These are phyloP conservation scores for Zaprionus africanus DNA, from an alignment of 1,140 invertebrate species.

Conservation along the genomic window DNA sequence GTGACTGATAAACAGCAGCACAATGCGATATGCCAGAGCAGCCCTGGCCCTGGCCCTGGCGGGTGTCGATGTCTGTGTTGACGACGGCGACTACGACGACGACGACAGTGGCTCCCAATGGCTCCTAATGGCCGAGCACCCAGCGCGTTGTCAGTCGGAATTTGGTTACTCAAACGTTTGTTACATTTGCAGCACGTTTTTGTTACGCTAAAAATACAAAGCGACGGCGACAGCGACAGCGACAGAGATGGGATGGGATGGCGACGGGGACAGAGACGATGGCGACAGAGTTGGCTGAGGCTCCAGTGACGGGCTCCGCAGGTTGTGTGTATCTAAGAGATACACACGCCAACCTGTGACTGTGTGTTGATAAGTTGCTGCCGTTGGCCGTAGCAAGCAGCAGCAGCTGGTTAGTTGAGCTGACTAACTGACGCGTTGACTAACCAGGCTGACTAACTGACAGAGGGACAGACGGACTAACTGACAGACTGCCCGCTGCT, in stretches of 20 bases:
- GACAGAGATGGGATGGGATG: not conserved
- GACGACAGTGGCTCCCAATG: slow-evolving; percentile 15
- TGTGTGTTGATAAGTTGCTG: slow-evolving; percentile 6
- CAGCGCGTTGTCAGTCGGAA: slow-evolving; percentile 59
- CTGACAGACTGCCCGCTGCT: slow-evolving; percentile 18
- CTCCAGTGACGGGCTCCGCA: not conserved
- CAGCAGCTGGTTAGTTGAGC: slow-evolving; percentile 49
- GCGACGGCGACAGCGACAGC: slow-evolving; percentile 6
- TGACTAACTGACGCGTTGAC: slow-evolving; percentile 17
- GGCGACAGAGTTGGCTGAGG: slow-evolving; percentile 1
- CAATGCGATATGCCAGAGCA: slow-evolving; percentile 13
- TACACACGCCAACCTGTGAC: slow-evolving; percentile 36
- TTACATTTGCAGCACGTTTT: slow-evolving; percentile 51
- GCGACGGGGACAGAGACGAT: not conserved
- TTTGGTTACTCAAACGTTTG: slow-evolving; percentile 74
- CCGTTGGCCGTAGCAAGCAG: slow-evolving; percentile 36
- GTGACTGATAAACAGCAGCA: slow-evolving; percentile 24
- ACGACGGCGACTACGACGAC: too few relatives aligned
- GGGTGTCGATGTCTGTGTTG: slow-evolving; percentile 11
- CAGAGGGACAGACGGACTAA: slow-evolving; percentile 2
- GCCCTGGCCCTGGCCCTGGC: not conserved
- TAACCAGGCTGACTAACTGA: slow-evolving; percentile 15
- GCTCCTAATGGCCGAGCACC: slow-evolving; percentile 25
- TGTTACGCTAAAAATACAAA: slow-evolving; percentile 67
- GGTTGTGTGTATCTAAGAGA: slow-evolving; percentile 43